phyloP scores from a whole-genome alignment of 2,888 invertebrate genomes.

The Oconnorella tubifera region DNA sequence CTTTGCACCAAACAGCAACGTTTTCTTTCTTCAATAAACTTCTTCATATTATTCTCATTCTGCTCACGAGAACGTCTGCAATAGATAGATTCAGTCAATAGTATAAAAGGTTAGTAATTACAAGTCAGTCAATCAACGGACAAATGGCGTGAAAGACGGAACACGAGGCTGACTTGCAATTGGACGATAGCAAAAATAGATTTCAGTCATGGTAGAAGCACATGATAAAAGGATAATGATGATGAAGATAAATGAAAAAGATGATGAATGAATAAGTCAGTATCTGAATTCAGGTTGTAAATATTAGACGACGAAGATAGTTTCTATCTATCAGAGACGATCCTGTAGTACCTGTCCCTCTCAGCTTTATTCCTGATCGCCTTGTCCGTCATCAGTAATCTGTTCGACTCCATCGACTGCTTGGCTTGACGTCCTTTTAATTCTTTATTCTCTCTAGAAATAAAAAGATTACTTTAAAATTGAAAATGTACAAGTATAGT shows the following conservation, averaged over 20 bases:
- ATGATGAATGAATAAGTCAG: not conserved
- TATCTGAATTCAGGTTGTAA: not conserved
- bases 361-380: constrained; percentile 92
- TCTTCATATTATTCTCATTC: constrained; percentile 95
- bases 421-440: constrained; percentile 92
- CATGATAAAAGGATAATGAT: no score
- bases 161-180: no score
- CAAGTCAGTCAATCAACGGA: not conserved
- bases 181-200: no score
- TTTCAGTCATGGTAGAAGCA: no score
- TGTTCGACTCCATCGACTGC: constrained; percentile 92
- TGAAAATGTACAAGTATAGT: not conserved
- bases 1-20: constrained; percentile 48
- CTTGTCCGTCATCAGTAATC: constrained; percentile 92
- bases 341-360: constrained; percentile 78
- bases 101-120: not conserved
- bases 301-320: no score
- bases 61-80: constrained; percentile 63
- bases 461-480: no score
- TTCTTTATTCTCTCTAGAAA: constrained; percentile 81
- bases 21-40: constrained; percentile 86
- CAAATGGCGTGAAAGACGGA: not conserved
- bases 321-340: no score
- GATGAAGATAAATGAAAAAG: not conserved
- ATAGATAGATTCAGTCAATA: not conserved